Conservation (phyloP, 2,888 invertebrate genomes). For the Stegana nigrithorax region DNA sequence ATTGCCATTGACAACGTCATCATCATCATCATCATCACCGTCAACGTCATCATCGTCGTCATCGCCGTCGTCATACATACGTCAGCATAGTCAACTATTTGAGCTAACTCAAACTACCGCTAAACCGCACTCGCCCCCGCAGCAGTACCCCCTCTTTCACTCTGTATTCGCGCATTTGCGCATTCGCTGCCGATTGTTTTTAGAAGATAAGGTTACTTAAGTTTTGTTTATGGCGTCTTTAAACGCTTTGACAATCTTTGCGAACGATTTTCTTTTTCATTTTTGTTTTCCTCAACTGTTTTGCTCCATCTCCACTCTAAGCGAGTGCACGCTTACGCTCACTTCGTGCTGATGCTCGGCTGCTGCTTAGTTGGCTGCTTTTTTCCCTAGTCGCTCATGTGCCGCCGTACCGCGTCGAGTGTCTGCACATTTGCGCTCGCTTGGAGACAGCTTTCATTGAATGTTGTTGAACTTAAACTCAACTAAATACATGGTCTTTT, state of each 20-base stretch:
- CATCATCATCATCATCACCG: slow-evolving; percentile 2
- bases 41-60: neutral
- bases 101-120: too few relatives aligned
- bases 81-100: too few relatives aligned
- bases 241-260: too few relatives aligned
- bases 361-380: slow-evolving; percentile 7
- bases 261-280: too few relatives aligned
- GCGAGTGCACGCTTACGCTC: neutral
- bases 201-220: slow-evolving; percentile 17
- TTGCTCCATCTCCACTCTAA: neutral
- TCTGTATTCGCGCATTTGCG: too few relatives aligned
- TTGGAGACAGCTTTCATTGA: neutral
- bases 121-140: neutral
- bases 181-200: neutral
- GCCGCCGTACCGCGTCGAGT: neutral
- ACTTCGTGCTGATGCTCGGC: neutral
- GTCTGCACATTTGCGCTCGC: neutral
- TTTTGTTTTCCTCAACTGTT: neutral
- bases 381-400: slow-evolving; percentile 1
- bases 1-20: too few relatives aligned
- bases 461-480: slow-evolving; percentile 8
- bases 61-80: neutral
- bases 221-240: neutral
- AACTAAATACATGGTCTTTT: too few relatives aligned
- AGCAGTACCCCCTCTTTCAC: neutral